Conservation (phyloP, 1,140 invertebrate species). For the Lethrus apterus region DNA sequence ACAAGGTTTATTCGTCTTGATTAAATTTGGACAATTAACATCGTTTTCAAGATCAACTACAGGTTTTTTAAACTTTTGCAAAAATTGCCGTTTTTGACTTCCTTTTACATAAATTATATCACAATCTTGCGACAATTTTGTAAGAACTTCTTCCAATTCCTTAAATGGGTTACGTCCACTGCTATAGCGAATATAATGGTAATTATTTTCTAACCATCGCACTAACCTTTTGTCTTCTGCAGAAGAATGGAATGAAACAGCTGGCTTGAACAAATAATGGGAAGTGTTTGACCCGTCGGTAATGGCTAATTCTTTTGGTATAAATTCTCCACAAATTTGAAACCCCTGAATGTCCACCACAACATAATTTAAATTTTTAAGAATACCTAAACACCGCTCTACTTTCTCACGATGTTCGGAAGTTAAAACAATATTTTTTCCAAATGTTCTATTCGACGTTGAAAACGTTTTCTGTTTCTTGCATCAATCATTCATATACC, state of each 20-base stretch:
- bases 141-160: not conserved
- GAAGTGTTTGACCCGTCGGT: not conserved
- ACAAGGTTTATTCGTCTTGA: too few relatives aligned
- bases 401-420: not conserved
- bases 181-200: constrained; percentile 1
- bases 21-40: too few relatives aligned
- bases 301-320: constrained; percentile 3
- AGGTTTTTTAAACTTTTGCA: not conserved
- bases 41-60: too few relatives aligned
- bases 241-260: not conserved
- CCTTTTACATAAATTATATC: not conserved
- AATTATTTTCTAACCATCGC: not conserved
- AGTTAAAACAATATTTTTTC: not conserved
- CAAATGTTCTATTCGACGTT: too few relatives aligned
- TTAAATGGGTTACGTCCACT: not conserved
- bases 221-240: not conserved
- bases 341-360: constrained; percentile 3
- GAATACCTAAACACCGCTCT: not conserved
- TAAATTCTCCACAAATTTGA: not conserved
- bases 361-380: not conserved
- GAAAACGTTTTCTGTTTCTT: too few relatives aligned
- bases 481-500: too few relatives aligned
- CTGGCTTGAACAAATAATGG: constrained; percentile 3
- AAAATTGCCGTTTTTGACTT: not conserved
- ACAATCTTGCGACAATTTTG: not conserved